Evolutionary conservation across 2,888 invertebrate species (phyloP).

Genomic region (Crepidodera aurea): DNA sequence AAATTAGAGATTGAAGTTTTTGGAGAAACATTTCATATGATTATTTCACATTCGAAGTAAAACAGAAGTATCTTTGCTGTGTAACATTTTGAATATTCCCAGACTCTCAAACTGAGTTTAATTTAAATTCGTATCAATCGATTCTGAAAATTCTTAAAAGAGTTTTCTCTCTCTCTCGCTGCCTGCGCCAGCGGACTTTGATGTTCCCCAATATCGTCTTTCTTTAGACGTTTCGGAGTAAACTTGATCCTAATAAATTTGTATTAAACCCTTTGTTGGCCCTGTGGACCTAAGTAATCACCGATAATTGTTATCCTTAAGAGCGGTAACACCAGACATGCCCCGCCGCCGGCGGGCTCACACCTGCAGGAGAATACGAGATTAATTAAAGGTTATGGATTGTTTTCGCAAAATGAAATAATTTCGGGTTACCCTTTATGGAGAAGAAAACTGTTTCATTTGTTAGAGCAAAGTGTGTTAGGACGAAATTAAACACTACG

Average conservation of each 20-base stretch:
- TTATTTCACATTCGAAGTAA: no score
- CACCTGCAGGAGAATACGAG: background rate
- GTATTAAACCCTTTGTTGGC: conserved; percentile 21
- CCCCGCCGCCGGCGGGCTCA: background rate
- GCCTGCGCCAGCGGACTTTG: conserved; percentile 12
- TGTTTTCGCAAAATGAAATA: conserved; percentile 2
- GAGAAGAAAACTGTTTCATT: background rate
- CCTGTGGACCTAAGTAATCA: conserved; percentile 23
- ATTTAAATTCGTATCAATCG: background rate
- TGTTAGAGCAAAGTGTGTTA: background rate
- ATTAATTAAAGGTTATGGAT: background rate
- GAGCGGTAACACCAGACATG: conserved; percentile 21
- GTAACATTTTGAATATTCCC: background rate
- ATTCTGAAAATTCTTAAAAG: background rate
- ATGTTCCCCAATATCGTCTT: conserved; percentile 9
- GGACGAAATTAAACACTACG: background rate
- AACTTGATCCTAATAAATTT: conserved; percentile 20
- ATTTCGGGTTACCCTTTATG: background rate
- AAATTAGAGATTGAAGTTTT: no score
- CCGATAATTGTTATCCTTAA: conserved; percentile 24
- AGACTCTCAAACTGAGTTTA: background rate
- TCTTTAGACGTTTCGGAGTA: conserved; percentile 5
- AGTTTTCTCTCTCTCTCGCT: conserved; percentile 11
- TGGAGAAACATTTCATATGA: no score
- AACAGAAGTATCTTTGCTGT: no score